Percentiles rank a stretch among this genome's conserved stretches.
These are phyloP conservation scores for Ptychoptera albimana DNA, from an alignment of 2,888 invertebrate species.

Conservation along the genomic window DNA sequence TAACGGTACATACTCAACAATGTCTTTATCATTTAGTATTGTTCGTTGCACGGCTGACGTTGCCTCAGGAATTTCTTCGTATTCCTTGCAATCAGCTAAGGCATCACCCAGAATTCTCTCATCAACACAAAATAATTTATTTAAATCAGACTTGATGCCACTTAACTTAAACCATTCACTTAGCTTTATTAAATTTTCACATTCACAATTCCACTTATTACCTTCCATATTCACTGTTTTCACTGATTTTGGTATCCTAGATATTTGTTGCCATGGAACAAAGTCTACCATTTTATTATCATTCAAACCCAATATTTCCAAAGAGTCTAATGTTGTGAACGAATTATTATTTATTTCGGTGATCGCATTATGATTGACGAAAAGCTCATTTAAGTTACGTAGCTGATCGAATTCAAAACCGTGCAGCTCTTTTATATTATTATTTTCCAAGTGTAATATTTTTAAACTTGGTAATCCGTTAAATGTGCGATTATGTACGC, in stretches of 20 bases:
- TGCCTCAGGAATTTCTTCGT: conserved; percentile 18
- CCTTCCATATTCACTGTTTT: conserved; percentile 47
- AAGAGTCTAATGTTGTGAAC: conserved; percentile 52
- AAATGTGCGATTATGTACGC: conserved; percentile 65
- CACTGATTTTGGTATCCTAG: conserved; percentile 36
- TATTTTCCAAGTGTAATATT: conserved; percentile 61
- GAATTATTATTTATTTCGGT: conserved; percentile 57
- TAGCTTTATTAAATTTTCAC: conserved; percentile 49
- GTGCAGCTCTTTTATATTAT: conserved; percentile 49
- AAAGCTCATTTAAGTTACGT: conserved; percentile 53
- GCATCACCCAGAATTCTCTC: conserved; percentile 15
- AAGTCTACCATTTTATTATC: conserved; percentile 64
- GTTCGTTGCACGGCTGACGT: not conserved
- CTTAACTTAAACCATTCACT: conserved; percentile 54
- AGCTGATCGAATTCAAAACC: conserved; percentile 66
- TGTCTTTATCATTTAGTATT: conserved; percentile 21
- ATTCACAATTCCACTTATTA: conserved; percentile 72
- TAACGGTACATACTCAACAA: conserved; percentile 50
- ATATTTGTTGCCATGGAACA: conserved; percentile 50
- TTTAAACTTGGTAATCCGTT: conserved; percentile 59
- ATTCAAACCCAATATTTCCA: conserved; percentile 58
- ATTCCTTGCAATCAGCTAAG: conserved; percentile 2
- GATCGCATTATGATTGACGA: conserved; percentile 61
- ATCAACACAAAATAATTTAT: conserved; percentile 36
- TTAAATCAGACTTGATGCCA: conserved; percentile 34